These are phyloP conservation scores for Dendrocincla tyrannina DNA, from an alignment of 2,797 vertebrate genomes.

Conservation along the genomic window DNA sequence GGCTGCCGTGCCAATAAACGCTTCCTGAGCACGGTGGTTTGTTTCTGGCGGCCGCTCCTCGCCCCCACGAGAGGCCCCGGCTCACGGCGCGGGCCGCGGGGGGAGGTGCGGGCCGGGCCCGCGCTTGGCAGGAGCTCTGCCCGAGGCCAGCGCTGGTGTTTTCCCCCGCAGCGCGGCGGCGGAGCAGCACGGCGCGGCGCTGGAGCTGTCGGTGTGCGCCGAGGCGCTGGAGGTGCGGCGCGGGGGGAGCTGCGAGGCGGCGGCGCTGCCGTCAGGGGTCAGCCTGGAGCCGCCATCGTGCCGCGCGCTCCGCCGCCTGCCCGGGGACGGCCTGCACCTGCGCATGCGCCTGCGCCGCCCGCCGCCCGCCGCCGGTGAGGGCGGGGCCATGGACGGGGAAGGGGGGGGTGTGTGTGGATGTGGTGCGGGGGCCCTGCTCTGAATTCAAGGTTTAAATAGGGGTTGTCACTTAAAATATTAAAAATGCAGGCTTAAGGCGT, in stretches of 20 bases:
- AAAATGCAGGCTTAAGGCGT: not conserved
- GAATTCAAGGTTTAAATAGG: no score
- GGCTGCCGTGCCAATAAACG: not conserved
- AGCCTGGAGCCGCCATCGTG: slow-evolving; percentile 80
- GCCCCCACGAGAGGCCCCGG: no score
- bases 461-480: rapidly evolving
- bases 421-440: no score
- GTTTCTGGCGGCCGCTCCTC: not conserved
- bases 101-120: not conserved
- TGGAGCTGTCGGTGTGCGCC: slow-evolving; percentile 73
- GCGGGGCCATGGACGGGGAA: no score
- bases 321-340: slow-evolving; percentile 84
- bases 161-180: slow-evolving; percentile 48
- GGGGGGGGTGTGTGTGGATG: no score
- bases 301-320: slow-evolving; percentile 70
- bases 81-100: not conserved
- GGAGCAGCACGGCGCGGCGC: slow-evolving; percentile 10
- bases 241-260: slow-evolving; percentile 49
- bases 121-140: not conserved
- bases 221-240: slow-evolving; percentile 72
- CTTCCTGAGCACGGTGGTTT: not conserved
- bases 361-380: not conserved
- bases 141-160: not conserved
- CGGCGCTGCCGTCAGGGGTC: slow-evolving; percentile 83
- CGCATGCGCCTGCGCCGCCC: slow-evolving; percentile 60